Conservation (phyloP, 1,140 invertebrate species). For the Eurytemora carolleeae region DNA sequence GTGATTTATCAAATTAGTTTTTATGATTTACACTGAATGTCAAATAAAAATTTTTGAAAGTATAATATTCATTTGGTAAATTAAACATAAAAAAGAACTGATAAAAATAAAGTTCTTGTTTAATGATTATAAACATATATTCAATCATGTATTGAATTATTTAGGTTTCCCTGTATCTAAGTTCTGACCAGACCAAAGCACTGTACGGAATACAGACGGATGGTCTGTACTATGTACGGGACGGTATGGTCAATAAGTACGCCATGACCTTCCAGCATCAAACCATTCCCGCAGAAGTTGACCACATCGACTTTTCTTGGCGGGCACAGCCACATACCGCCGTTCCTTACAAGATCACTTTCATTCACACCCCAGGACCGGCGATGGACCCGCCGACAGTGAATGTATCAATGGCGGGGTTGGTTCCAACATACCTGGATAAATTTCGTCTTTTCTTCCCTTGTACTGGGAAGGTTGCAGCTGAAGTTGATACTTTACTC, state of each 20-base stretch:
- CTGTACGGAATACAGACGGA: slow-evolving; percentile 3
- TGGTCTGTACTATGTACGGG: background rate
- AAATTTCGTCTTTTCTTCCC: slow-evolving; percentile 1
- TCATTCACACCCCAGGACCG: slow-evolving; percentile 4
- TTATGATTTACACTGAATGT: no score
- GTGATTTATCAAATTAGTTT: no score
- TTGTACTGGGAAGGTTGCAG: background rate
- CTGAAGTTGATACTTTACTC: slow-evolving; percentile 1
- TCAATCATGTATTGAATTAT: no score
- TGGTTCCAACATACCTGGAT: background rate
- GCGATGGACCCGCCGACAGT: slow-evolving; percentile 3
- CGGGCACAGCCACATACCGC: background rate
- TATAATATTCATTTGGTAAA: no score
- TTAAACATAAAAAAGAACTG: no score
- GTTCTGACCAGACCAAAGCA: slow-evolving; percentile 1
- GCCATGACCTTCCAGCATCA: slow-evolving; percentile 8
- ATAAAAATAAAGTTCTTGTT: no score
- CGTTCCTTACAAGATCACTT: background rate
- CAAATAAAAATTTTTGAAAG: no score
- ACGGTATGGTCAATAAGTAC: slow-evolving; percentile 7
- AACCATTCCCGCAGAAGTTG: background rate
- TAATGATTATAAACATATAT: no score
- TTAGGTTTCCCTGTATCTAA: background rate
- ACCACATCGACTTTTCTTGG: background rate
- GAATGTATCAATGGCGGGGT: background rate